These are phyloP conservation scores for Salvelinus sp. DNA, from an alignment of 2,113 vertebrate species.

Conservation along the genomic window DNA sequence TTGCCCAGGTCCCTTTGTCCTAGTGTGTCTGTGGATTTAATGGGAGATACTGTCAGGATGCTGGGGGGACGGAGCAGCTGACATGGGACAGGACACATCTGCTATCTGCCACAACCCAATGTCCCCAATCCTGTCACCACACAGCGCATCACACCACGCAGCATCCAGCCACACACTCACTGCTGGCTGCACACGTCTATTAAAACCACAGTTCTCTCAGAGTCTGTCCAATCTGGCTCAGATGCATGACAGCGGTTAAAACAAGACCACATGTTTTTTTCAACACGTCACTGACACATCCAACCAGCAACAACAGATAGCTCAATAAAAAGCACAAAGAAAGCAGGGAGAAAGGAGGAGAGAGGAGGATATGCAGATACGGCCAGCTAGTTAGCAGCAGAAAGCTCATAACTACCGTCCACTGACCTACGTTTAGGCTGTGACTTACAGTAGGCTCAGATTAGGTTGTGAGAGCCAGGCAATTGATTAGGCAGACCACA, in stretches of 20 bases:
- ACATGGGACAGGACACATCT: slow-evolving; percentile 30
- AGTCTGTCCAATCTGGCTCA: neutral
- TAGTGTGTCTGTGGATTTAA: slow-evolving; percentile 1
- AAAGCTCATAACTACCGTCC: neutral
- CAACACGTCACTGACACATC: neutral
- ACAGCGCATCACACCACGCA: neutral
- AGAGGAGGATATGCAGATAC: too few species aligned
- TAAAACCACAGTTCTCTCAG: neutral
- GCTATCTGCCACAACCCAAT: slow-evolving; percentile 13
- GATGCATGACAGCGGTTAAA: neutral
- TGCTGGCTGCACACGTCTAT: neutral
- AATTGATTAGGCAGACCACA: neutral
- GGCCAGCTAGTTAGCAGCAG: neutral
- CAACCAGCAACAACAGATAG: neutral
- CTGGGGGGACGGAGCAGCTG: slow-evolving; percentile 10
- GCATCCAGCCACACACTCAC: neutral
- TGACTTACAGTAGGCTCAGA: neutral
- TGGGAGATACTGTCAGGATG: slow-evolving; percentile 8
- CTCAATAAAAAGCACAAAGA: too few species aligned
- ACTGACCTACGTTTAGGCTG: neutral
- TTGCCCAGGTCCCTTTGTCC: neutral
- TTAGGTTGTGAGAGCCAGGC: neutral
- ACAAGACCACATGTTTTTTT: too few species aligned
- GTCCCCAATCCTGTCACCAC: neutral
- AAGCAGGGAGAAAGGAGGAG: too few species aligned